These are phyloP conservation scores for Mycetomoellerius zeteki DNA, from an alignment of 1,140 invertebrate species.

Conservation along the genomic window DNA sequence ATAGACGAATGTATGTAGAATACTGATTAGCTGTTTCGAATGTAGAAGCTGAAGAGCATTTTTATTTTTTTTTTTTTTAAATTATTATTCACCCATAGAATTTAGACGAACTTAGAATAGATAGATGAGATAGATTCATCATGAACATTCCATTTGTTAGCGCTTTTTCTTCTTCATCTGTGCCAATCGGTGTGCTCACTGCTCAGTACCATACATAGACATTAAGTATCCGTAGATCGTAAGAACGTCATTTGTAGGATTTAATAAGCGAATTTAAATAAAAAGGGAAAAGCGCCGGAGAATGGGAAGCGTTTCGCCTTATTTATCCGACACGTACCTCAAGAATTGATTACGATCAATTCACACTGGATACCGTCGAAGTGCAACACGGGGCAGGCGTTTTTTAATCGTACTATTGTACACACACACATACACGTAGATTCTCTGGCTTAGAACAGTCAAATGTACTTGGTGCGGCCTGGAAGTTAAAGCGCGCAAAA, in stretches of 20 bases:
- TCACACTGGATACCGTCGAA: slow-evolving; percentile 74
- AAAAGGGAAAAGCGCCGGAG: neutral
- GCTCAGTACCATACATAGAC: neutral
- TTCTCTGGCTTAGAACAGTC: neutral
- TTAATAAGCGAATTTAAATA: slow-evolving; percentile 30
- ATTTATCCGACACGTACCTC: slow-evolving; percentile 22
- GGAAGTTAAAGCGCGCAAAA: slow-evolving; percentile 1
- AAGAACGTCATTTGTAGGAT: slow-evolving; percentile 8
- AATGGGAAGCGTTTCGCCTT: neutral
- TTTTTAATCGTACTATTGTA: slow-evolving; percentile 1
- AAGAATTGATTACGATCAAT: slow-evolving; percentile 74
- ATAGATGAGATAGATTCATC: neutral
- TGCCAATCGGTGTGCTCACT: slow-evolving; percentile 67
- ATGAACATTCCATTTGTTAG: neutral
- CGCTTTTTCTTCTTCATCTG: slow-evolving; percentile 39
- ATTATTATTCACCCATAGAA: neutral
- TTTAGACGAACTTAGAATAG: neutral
- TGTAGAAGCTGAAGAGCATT: slow-evolving; percentile 13
- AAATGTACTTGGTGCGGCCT: neutral
- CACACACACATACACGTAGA: neutral
- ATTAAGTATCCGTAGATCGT: slow-evolving; percentile 15
- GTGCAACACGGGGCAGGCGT: slow-evolving; percentile 70
- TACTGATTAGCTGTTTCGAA: slow-evolving; percentile 18
- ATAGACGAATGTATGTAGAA: slow-evolving; percentile 11
- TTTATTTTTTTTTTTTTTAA: neutral